phyloP scores from a whole-genome alignment of 2,113 vertebrate species.

The Ellobius talpinus region DNA sequence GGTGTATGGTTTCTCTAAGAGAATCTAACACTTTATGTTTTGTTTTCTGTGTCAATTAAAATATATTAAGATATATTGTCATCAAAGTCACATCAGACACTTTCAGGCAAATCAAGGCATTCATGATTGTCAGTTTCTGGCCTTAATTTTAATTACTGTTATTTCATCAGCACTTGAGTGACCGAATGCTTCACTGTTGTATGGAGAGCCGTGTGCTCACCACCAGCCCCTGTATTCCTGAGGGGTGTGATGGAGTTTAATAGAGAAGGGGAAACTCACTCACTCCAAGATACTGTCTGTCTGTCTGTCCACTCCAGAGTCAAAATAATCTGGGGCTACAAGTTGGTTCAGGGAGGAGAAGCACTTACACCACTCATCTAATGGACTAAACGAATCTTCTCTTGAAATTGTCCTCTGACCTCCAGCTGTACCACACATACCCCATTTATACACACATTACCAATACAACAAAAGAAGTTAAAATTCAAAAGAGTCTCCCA shows the following conservation, averaged over 20 bases:
- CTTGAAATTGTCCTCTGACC: not conserved
- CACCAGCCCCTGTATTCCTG: not conserved
- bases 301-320: not conserved
- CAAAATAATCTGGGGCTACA: not conserved
- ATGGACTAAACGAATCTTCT: not conserved
- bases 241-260: conserved; percentile 9
- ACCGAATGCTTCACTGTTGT: not conserved
- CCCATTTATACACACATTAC: not conserved
- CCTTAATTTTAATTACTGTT: not conserved
- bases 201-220: not conserved
- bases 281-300: not conserved
- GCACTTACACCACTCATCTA: not conserved
- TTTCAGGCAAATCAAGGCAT: not conserved
- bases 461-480: not conserved
- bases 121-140: not conserved
- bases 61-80: not conserved
- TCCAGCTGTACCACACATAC: not conserved
- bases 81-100: not conserved
- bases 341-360: not conserved
- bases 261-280: not conserved
- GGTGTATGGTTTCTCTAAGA: not conserved
- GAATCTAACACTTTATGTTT: conserved; percentile 6
- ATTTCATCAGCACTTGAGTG: not conserved
- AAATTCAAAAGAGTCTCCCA: not conserved
- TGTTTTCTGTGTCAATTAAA: conserved; percentile 34